Evolutionary conservation across 2,797 vertebrate species (phyloP).

Genomic region (Spheniscus humboldti): DNA sequence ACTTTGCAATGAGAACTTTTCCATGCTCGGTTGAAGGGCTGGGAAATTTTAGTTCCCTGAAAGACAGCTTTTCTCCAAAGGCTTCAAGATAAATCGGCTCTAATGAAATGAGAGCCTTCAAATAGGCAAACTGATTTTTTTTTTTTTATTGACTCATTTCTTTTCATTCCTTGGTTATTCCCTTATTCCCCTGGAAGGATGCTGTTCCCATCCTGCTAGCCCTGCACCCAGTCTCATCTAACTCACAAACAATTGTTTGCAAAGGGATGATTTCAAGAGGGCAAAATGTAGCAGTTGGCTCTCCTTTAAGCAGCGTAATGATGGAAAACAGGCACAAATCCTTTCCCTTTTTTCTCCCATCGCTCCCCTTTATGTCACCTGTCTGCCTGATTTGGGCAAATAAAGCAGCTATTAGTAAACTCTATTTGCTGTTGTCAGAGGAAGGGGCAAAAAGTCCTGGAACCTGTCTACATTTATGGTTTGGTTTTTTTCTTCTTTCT

Average conservation of each 20-base stretch:
- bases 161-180: neutral
- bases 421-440: neutral
- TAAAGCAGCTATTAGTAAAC: neutral
- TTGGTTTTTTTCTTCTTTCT: neutral
- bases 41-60: neutral
- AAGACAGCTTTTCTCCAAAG: neutral
- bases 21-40: neutral
- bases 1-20: neutral
- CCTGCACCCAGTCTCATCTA: neutral
- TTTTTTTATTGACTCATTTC: neutral
- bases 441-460: neutral
- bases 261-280: neutral
- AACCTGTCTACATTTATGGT: neutral
- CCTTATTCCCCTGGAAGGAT: neutral
- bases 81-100: neutral
- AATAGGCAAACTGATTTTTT: neutral
- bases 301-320: neutral
- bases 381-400: neutral
- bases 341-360: neutral
- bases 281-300: neutral
- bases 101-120: neutral
- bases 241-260: neutral
- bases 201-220: neutral
- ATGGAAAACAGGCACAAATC: neutral
- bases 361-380: neutral